Base-by-base conservation (phyloP, 2,113 vertebrate genomes). In the Callipepla californica region DNA sequence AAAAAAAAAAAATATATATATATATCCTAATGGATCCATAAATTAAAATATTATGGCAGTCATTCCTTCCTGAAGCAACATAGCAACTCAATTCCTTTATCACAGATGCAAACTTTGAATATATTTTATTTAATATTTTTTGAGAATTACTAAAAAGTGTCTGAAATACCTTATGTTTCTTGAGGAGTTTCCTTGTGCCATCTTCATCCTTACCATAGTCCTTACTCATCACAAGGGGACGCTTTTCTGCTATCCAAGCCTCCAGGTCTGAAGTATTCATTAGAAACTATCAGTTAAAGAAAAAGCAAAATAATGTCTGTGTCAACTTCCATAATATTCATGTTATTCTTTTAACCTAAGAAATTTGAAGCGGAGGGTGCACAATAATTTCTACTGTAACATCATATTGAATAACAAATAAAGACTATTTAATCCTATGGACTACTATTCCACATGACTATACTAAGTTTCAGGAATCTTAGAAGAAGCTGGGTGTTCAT, bases 211-310 rank as follows among this genome's bases (percentile, higher is more conserved):
- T 98, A 42, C 98, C 98, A 0, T 96, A 98, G 82, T 99, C 98
- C 6, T 98, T 98, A 26, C 96, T 97, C 61, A 95, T 97, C 50
- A 98, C 96, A 94, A 98, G 80, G 9, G 87, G 95, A 61, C 96
- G 79, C 44, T 97, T 98, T 95, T 99, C 98, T 7, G 93, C 95
- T 82, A 98, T 92, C 95, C 98, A 98, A 94, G 91, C 95, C 93
- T 99, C 98, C 87, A 99, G 95, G 89, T 98, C 98, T 9, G 98
- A 98, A 61, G 97, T 97, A 77, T 98, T 98, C 87, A 98, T 95
- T 91, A 99, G 96, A 92, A 98, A 98, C 99, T 99, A 72, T 11
- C 51, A 92, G 12, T 85, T 34, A 88, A 93, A 88, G 53, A 78
- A 8, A 93, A 89, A 88, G 50, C 1, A 68, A 82, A 40, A 67